Evolutionary conservation across 2,797 vertebrate genomes (phyloP).

Genomic region (Chelon labrosus): DNA sequence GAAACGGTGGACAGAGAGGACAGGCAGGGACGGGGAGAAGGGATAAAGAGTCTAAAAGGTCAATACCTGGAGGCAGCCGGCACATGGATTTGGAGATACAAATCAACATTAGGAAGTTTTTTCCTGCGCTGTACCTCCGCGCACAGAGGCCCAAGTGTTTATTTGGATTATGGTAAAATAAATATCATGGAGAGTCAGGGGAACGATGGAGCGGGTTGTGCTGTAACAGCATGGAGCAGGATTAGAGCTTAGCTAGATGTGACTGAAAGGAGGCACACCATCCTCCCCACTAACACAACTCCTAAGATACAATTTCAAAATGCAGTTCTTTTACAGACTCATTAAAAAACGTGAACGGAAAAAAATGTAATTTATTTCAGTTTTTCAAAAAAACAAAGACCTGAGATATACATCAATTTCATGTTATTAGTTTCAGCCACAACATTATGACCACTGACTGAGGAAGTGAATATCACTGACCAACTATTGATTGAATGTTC

Average conservation of each 20-base stretch:
- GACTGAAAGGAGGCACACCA: slow-evolving; percentile 29
- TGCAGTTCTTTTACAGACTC: slow-evolving; percentile 1
- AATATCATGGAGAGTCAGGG: slow-evolving; percentile 66
- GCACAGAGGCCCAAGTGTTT: slow-evolving; percentile 58
- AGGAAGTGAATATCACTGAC: no score
- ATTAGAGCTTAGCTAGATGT: slow-evolving; percentile 44
- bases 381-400: background rate
- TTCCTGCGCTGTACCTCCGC: slow-evolving; percentile 17
- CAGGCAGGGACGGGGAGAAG: slow-evolving; percentile 18
- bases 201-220: slow-evolving; percentile 40
- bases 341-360: background rate
- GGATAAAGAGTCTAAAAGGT: slow-evolving; percentile 60
- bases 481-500: no score
- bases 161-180: slow-evolving; percentile 73
- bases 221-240: slow-evolving; percentile 57
- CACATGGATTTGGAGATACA: slow-evolving; percentile 57
- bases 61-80: slow-evolving; percentile 54
- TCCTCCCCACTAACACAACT: slow-evolving; percentile 21
- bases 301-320: slow-evolving; percentile 8
- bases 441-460: no score
- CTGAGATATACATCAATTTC: no score
- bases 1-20: slow-evolving; percentile 16
- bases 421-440: no score
- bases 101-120: slow-evolving; percentile 57
- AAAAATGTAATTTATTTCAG: background rate